Evolutionary conservation across 2,113 vertebrate species (phyloP), one percentile per base, ranked within the genome.

Genomic region (Pedionomus torquatus): DNA sequence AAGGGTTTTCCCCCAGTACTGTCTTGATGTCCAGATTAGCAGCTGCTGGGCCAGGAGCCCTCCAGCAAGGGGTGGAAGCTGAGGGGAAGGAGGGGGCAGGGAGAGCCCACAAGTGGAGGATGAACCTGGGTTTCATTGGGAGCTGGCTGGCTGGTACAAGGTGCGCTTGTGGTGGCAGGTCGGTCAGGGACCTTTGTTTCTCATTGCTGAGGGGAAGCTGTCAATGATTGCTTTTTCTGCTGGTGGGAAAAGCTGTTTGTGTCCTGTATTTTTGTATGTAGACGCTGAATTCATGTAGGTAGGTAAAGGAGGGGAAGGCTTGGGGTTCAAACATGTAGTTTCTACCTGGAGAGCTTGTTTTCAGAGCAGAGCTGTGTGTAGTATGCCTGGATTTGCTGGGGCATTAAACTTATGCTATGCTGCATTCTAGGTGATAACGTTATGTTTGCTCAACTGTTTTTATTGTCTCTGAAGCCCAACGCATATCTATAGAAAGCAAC

Each of bases 341-440:
- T 83, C 9, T 7, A 15, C n/a, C 3, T 65, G 26, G 44, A 80
- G 20, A 70, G 9, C 10, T 17, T 0, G 0, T 54, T 77, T 77
- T 48, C 13, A 58, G 24, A 71, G 31, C 5, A 28, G 5, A 18
- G 19, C 26, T n/a, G 5, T 65, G 41, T 64, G 35, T 24, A 81
- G 31, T 23, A 68, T 4, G 4, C 2, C 11, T 2, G 0, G 15
- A 13, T 49, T 48, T 88, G 19, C 6, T 35, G 25, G 16, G 15
- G 11, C 0, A 2, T 72, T 72, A 65, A 30, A 44, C 20, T 31
- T 70, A 0, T 48, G 11, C 1, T 1, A 6, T n/a, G 18, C 13
- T 58, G 23, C 7, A 9, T 20, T 65, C 30, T 48, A 48, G 7
- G 19, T 68, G 33, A 10, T 46, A 75, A 52, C 0, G 0, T 71